Evolutionary conservation across 2,797 vertebrate genomes (phyloP).

Genomic region (Anniella stebbinsi): DNA sequence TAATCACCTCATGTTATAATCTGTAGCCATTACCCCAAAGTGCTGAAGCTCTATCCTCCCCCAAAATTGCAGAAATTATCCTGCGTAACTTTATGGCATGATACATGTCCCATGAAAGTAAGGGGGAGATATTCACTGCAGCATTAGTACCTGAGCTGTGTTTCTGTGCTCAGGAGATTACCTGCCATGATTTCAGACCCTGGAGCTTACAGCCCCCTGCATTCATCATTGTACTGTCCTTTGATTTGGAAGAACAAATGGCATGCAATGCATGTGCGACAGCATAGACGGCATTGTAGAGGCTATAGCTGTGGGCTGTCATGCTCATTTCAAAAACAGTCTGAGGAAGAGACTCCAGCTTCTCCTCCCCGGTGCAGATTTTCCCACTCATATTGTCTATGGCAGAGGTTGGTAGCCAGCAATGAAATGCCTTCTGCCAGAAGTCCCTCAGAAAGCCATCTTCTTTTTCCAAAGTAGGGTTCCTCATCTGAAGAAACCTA

Average conservation of each 20-base stretch:
- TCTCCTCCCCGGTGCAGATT: neutral
- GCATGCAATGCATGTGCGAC: neutral
- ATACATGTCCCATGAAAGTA: too few species aligned
- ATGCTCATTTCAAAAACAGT: neutral
- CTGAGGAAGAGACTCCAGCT: neutral
- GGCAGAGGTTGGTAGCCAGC: neutral
- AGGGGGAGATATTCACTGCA: too few species aligned
- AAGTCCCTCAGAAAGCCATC: constrained; percentile 1
- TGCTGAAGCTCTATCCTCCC: too few species aligned
- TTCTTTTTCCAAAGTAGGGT: neutral
- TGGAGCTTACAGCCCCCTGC: neutral
- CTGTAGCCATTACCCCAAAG: too few species aligned
- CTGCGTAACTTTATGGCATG: too few species aligned
- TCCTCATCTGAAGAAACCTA: neutral
- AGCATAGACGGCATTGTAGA: constrained; percentile 4
- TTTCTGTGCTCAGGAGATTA: neutral
- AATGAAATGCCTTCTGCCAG: neutral
- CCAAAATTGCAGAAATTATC: too few species aligned
- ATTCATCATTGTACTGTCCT: too few species aligned
- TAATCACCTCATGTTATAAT: too few species aligned
- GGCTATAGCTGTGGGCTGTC: neutral
- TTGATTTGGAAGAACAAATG: neutral
- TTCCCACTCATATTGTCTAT: neutral
- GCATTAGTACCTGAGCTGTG: too few species aligned
- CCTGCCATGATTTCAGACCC: neutral